Evolutionary conservation across 2,797 vertebrate genomes (phyloP).

Genomic region (Rhadinocentrus ornatus): DNA sequence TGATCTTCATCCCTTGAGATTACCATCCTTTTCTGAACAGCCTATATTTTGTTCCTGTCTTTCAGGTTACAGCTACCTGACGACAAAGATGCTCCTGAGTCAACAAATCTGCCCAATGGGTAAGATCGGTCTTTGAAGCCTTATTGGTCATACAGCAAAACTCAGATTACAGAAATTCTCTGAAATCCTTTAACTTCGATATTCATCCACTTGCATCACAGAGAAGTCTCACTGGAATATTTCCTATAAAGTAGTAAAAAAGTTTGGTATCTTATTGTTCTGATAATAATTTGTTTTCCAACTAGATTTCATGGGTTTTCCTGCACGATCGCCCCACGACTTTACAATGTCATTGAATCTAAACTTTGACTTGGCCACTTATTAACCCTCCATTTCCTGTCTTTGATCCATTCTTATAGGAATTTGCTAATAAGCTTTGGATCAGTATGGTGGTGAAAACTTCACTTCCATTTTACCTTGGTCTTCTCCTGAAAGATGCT

Average conservation of each 20-base stretch:
- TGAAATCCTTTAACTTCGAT: neutral
- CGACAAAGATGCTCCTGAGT: conserved; percentile 56
- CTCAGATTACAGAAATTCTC: neutral
- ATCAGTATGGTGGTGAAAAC: neutral
- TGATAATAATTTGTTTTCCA: no score
- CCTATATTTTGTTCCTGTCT: conserved; percentile 55
- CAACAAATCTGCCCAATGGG: conserved; percentile 61
- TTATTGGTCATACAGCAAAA: neutral
- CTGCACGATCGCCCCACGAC: no score
- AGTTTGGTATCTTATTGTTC: no score
- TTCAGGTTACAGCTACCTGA: conserved; percentile 77
- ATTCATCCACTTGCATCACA: no score
- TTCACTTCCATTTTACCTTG: neutral
- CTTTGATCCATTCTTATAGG: neutral
- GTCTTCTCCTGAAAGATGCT: no score
- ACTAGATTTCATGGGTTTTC: neutral
- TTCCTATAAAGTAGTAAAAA: no score
- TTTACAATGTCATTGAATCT: no score
- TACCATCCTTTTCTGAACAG: conserved; percentile 43
- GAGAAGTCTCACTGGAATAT: no score
- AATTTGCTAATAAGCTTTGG: neutral
- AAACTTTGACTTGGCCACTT: neutral
- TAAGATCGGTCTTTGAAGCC: conserved; percentile 37
- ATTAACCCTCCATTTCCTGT: neutral
- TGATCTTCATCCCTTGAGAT: conserved; percentile 52